A percentile compares a stretch with the other conserved stretches of the same genome.
Evolutionary conservation across 2,113 vertebrate genomes (phyloP).

Genomic region (Panthera tigris): DNA sequence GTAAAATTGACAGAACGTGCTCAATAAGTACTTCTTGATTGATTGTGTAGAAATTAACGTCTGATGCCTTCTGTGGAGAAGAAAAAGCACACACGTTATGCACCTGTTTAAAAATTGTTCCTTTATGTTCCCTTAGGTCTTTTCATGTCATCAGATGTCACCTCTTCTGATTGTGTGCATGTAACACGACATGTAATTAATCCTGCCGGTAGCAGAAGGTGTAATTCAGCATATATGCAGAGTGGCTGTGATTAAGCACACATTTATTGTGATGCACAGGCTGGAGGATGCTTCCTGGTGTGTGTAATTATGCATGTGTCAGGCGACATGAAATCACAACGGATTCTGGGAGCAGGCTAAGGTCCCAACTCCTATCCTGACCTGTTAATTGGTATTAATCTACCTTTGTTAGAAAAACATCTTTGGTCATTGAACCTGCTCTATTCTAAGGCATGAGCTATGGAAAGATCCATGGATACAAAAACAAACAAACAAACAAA

Average conservation of each 20-base stretch:
- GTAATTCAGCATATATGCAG: constrained; percentile 73
- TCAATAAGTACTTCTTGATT: constrained; percentile 68
- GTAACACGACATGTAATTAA: constrained; percentile 72
- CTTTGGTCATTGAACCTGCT: constrained; percentile 46
- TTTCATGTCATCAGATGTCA: constrained; percentile 74
- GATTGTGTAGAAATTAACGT: constrained; percentile 74
- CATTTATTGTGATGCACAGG: constrained; percentile 59
- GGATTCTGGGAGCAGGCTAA: constrained; percentile 55
- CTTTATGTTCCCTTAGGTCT: constrained; percentile 66
- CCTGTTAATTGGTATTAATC: constrained; percentile 73
- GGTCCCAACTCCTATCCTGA: constrained; percentile 47
- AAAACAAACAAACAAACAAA: not conserved
- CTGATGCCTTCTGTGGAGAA: constrained; percentile 43
- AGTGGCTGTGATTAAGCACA: constrained; percentile 70
- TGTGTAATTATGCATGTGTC: constrained; percentile 71
- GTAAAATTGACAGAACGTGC: constrained; percentile 55
- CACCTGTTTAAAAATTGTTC: constrained; percentile 76
- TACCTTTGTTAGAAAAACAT: constrained; percentile 52
- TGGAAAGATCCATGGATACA: not conserved
- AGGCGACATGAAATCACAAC: constrained; percentile 67
- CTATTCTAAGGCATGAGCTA: not conserved
- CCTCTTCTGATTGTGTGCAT: constrained; percentile 70
- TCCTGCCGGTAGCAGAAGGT: constrained; percentile 65
- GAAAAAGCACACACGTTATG: constrained; percentile 38
- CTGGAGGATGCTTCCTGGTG: constrained; percentile 53